Base-by-base conservation (phyloP, 2,113 vertebrate genomes). In the Clarias batrachus region DNA sequence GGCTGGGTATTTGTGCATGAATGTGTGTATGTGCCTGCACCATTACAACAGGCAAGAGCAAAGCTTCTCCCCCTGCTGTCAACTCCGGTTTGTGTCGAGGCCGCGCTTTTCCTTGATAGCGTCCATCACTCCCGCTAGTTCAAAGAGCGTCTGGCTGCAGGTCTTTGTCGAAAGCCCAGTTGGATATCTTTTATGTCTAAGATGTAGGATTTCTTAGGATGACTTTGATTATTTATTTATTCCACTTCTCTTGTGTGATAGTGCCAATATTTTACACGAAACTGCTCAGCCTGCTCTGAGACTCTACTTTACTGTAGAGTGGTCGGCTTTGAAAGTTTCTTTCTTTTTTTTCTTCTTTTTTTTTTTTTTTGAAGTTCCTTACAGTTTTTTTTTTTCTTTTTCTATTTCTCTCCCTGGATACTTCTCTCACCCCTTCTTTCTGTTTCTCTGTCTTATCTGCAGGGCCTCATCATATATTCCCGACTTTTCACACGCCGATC, bases 171-270 rank as follows among this genome's bases (percentile, higher is more conserved):
- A 94, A 96, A 96, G 94, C 96, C 89, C 95, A 89, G 96, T 93
- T 96, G 97, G 96, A 96, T 92, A 95, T 96, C 97, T 98, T 97
- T 97, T 96, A 97, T 98, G 96, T 97, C 92, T 87, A 93, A 96
- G 96, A 97, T 97, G 96, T 97, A 95, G 96, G 95, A 95, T 96
- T 96, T 96, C 96, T 96, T 91, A 8, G 92, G 93, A 95, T 90
- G 93, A 95, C 97, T 98, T 97, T 97, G 97, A 98, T 99, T 97
- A 97, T 96, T 97, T 97, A 99, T 98, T 97, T 95, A 97, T 97
- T 94, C 94, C 92, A 91, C 95, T 96, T 94, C 94, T 93, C 95
- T 96, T 93, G 94, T 97, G 95, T 96, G 96, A 96, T 96, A 93
- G 94, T 92, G 86, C 92, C 93, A 94, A 95, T 96, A 95, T 95